These are phyloP conservation scores for Monomorium pharaonis DNA, from an alignment of 1,140 invertebrate genomes.

Conservation along the genomic window DNA sequence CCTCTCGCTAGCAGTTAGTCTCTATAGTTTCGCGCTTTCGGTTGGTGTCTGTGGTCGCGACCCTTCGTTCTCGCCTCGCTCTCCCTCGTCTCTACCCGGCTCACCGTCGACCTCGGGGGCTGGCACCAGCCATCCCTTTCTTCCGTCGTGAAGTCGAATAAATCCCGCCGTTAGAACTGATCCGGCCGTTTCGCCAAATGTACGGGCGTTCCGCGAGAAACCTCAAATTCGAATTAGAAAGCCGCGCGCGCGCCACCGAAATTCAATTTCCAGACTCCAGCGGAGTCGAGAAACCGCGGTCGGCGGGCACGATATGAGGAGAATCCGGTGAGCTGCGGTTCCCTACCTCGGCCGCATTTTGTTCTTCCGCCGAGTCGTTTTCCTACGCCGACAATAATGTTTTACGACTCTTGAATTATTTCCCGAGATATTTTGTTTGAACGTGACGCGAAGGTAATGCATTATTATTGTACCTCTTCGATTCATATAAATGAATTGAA, in stretches of 20 bases:
- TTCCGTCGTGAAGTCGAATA: conserved; percentile 61
- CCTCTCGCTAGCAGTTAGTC: conserved; percentile 57
- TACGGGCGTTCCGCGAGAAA: conserved; percentile 53
- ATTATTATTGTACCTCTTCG: not conserved
- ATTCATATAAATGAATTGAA: not conserved
- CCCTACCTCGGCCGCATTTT: not conserved
- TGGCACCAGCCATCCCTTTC: conserved; percentile 24
- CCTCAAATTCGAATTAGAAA: conserved; percentile 76
- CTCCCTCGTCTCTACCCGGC: not conserved
- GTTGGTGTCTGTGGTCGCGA: conserved; percentile 50
- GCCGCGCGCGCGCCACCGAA: conserved; percentile 58
- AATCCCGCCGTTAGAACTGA: conserved; percentile 56
- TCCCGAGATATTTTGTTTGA: not conserved
- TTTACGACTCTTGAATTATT: conserved; percentile 12
- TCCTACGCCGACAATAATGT: not conserved
- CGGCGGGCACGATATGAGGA: not conserved
- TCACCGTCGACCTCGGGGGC: not conserved
- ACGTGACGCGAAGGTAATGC: not conserved
- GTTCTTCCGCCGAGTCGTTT: not conserved
- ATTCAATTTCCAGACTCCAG: conserved; percentile 69
- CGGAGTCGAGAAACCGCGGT: conserved; percentile 29
- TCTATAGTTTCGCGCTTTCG: conserved; percentile 61
- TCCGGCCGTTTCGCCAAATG: conserved; percentile 48
- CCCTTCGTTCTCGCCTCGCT: conserved; percentile 18
- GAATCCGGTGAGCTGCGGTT: not conserved